Percentiles rank a stretch among this genome's conserved stretches.
These are phyloP conservation scores for Hirtodrosophila histrioides DNA, from an alignment of 2,888 invertebrate species.

Conservation along the genomic window DNA sequence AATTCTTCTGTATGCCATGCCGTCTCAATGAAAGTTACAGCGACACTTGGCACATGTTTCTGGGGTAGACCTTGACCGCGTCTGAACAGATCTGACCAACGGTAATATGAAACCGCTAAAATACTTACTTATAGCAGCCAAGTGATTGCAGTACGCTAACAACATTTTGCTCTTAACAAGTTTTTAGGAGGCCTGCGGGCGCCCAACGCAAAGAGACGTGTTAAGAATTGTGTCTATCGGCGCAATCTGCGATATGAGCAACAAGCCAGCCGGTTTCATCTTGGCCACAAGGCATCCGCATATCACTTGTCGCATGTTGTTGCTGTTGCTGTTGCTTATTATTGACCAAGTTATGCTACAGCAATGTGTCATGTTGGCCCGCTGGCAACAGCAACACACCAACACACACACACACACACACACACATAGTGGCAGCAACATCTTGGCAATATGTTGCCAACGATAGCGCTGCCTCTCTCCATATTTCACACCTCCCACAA, in stretches of 20 bases:
- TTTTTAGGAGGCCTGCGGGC: conserved; percentile 45
- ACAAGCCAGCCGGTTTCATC: conserved; percentile 65
- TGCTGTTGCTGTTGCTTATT: conserved; percentile 45
- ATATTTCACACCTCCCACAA: conserved; percentile 74
- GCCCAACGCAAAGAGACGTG: conserved; percentile 40
- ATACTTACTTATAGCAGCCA: conserved; percentile 53
- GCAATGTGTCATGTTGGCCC: conserved; percentile 70
- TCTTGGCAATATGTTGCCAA: conserved; percentile 48
- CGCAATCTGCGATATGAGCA: conserved; percentile 58
- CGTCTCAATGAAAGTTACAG: conserved; percentile 50
- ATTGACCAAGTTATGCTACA: conserved; percentile 74
- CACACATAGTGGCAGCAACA: conserved; percentile 8
- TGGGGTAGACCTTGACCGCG: conserved; percentile 71
- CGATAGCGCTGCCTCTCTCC: conserved; percentile 10
- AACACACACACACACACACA: conserved; percentile 3
- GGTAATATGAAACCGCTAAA: conserved; percentile 76
- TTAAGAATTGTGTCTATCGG: conserved; percentile 72
- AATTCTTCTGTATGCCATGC: conserved; percentile 12
- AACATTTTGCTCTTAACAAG: conserved; percentile 77
- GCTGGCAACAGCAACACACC: conserved; percentile 46
- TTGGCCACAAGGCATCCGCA: conserved; percentile 60
- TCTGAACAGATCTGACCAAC: conserved; percentile 48
- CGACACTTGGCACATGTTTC: conserved; percentile 42
- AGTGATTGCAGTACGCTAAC: conserved; percentile 63
- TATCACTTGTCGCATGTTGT: conserved; percentile 44